Conservation (phyloP, 2,888 invertebrate genomes). For the Epistrophe eligans region DNA sequence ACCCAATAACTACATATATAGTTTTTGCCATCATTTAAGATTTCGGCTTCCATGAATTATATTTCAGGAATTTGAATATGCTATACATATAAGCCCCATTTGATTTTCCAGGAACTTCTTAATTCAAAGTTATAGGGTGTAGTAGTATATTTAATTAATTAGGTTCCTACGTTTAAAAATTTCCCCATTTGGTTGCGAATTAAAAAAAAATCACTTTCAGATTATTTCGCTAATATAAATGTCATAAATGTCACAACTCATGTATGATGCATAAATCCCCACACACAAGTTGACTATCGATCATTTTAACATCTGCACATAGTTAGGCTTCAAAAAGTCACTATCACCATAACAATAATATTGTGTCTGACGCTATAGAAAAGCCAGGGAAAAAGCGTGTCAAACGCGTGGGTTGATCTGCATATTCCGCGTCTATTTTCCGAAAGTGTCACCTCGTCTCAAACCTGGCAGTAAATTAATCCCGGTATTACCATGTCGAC, state of each 20-base stretch:
- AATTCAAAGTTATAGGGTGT: background rate
- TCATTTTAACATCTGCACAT: constrained; percentile 60
- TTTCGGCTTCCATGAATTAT: background rate
- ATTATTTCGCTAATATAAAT: constrained; percentile 50
- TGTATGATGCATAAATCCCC: constrained; percentile 25
- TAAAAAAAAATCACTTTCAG: background rate
- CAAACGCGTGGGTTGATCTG: constrained; percentile 70
- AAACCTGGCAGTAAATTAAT: constrained; percentile 60
- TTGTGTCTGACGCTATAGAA: constrained; percentile 25
- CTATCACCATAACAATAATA: constrained; percentile 11
- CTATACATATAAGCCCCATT: background rate
- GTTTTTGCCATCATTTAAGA: background rate
- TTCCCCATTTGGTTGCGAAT: background rate
- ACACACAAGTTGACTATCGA: constrained; percentile 50
- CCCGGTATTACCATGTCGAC: constrained; percentile 57
- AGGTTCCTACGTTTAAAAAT: background rate
- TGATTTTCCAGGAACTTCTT: background rate
- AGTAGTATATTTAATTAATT: background rate
- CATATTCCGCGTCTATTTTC: constrained; percentile 50
- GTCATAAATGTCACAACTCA: constrained; percentile 47
- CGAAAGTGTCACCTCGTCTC: constrained; percentile 54
- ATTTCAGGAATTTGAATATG: background rate
- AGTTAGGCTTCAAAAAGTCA: constrained; percentile 51
- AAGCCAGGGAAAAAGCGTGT: constrained; percentile 65
- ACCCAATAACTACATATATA: no score